These are phyloP conservation scores for Oncorhynchus nerka DNA, from an alignment of 2,113 vertebrate species.

Conservation along the genomic window DNA sequence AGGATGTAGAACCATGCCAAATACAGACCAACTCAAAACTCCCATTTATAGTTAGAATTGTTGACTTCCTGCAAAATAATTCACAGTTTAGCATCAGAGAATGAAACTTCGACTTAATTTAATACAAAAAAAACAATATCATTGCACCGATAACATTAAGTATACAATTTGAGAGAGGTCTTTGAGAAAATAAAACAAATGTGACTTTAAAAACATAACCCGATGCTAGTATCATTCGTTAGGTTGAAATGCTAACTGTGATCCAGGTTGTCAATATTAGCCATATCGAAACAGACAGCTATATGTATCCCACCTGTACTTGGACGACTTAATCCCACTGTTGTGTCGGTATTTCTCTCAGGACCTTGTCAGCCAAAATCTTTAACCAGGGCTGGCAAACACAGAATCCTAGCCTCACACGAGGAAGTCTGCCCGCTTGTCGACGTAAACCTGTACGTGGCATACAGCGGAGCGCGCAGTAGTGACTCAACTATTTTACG, in stretches of 20 bases:
- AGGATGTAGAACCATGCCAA: slow-evolving; percentile 32
- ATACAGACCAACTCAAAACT: slow-evolving; percentile 21
- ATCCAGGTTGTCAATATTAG: background rate
- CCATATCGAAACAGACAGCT: background rate
- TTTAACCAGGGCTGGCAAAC: slow-evolving; percentile 41
- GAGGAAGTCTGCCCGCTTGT: slow-evolving; percentile 63
- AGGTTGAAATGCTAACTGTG: background rate
- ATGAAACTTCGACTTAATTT: background rate
- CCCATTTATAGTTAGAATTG: background rate
- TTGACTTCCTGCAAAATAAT: slow-evolving; percentile 43
- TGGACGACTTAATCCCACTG: slow-evolving; percentile 55
- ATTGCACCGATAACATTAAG: background rate
- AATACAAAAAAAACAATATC: background rate
- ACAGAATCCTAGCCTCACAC: slow-evolving; percentile 46
- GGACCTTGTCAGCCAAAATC: slow-evolving; percentile 49
- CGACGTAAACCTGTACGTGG: slow-evolving; percentile 74
- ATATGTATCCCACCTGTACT: slow-evolving; percentile 49
- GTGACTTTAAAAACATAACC: background rate
- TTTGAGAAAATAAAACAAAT: no score
- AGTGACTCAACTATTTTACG: background rate
- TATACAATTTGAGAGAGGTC: background rate
- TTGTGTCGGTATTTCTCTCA: slow-evolving; percentile 48
- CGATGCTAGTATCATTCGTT: background rate
- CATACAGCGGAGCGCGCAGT: slow-evolving; percentile 60
- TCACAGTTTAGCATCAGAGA: background rate